Conservation (phyloP, 1,140 invertebrate genomes). For the Panulirus ornatus region DNA sequence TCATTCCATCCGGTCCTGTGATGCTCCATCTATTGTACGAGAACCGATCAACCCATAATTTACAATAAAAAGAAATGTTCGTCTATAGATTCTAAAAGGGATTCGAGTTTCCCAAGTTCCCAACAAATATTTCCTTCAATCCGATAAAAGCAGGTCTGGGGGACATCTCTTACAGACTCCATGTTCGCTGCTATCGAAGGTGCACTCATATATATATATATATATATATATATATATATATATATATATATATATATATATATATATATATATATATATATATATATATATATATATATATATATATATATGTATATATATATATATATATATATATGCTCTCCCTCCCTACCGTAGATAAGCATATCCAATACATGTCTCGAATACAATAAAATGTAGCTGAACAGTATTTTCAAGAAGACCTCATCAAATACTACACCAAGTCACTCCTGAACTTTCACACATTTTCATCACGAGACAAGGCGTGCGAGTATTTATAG, state of each 20-base stretch:
- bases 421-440: no score
- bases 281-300: neutral
- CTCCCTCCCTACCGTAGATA: neutral
- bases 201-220: neutral
- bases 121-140: no score
- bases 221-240: slow-evolving; percentile 14
- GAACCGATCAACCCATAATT: neutral
- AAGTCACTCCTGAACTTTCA: no score
- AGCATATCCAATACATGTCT: neutral
- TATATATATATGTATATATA: neutral
- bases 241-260: slow-evolving; percentile 14
- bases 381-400: neutral
- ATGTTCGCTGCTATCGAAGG: no score
- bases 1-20: neutral
- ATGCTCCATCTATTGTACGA: neutral
- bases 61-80: neutral
- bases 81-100: no score
- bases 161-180: no score
- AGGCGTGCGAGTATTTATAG: no score
- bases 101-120: no score
- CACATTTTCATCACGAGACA: no score
- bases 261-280: slow-evolving; percentile 9
- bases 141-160: no score
- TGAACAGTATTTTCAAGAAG: no score
- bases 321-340: neutral